phyloP scores from a whole-genome alignment of 2,888 invertebrate species.

The Drosophila affinis region DNA sequence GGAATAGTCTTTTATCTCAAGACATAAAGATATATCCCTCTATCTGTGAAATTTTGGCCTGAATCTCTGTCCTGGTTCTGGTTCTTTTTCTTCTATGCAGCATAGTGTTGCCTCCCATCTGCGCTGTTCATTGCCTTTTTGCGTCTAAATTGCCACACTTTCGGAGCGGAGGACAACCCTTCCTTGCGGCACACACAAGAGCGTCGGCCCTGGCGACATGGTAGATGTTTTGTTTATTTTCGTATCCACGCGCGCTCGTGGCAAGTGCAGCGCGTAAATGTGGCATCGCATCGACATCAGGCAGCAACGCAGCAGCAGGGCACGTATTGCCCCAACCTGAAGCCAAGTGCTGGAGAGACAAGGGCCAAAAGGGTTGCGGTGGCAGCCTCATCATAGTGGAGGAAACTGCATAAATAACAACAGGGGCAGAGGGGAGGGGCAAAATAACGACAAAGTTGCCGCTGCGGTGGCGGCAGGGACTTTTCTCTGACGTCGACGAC shows the following conservation, averaged over 20 bases:
- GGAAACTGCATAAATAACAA: constrained; percentile 38
- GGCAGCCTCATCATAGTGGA: background rate
- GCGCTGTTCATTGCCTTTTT: constrained; percentile 17
- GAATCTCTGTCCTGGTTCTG: background rate
- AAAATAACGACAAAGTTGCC: constrained; percentile 29
- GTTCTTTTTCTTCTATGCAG: background rate
- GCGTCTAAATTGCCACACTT: constrained; percentile 52
- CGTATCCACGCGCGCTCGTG: constrained; percentile 54
- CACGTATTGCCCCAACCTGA: constrained; percentile 29
- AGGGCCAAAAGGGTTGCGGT: constrained; percentile 66
- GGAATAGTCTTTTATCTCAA: background rate
- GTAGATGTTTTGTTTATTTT: constrained; percentile 63
- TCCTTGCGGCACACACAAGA: background rate
- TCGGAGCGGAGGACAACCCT: constrained; percentile 40
- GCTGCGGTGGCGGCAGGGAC: background rate
- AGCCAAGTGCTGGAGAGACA: constrained; percentile 21
- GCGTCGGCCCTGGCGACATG: background rate
- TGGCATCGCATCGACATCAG: constrained; percentile 46
- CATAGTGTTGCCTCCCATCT: background rate
- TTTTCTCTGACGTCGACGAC: constrained; percentile 27
- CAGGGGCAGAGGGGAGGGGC: background rate
- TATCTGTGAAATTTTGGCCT: background rate
- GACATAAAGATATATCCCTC: background rate
- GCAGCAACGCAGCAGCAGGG: constrained; percentile 25
- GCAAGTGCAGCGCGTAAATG: constrained; percentile 69